Percentiles rank a stretch among this genome's conserved stretches.
Evolutionary conservation across 2,888 invertebrate species (phyloP).

Genomic region (Cataglyphis altisquamis): DNA sequence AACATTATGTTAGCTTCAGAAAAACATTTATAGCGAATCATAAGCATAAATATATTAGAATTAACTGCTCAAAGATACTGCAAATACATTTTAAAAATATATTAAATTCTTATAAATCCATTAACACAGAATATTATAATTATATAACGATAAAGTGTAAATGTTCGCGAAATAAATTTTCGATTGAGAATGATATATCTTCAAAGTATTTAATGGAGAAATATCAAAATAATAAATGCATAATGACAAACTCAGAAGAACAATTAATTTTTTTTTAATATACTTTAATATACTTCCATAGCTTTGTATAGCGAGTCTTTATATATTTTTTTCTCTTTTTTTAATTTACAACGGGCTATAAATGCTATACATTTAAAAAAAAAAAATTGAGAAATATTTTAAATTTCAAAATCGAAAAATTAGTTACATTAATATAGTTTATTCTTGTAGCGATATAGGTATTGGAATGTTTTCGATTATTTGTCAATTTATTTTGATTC

Average conservation of each 20-base stretch:
- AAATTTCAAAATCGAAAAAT: neutral
- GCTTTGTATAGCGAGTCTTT: neutral
- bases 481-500: neutral
- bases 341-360: neutral
- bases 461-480: neutral
- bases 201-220: no score
- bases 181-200: no score
- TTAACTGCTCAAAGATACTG: neutral
- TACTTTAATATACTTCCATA: no score
- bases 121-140: neutral
- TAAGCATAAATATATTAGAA: neutral
- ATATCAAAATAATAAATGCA: no score
- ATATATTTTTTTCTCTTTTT: neutral
- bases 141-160: neutral
- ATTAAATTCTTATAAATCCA: neutral
- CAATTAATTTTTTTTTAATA: neutral
- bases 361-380: neutral
- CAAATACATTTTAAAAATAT: neutral
- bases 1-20: neutral
- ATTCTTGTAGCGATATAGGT: neutral
- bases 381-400: neutral
- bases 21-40: neutral
- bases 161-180: no score
- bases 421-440: neutral
- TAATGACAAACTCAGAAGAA: no score